phyloP scores from a whole-genome alignment of 2,888 invertebrate genomes.

The Ochropleura plecta region DNA sequence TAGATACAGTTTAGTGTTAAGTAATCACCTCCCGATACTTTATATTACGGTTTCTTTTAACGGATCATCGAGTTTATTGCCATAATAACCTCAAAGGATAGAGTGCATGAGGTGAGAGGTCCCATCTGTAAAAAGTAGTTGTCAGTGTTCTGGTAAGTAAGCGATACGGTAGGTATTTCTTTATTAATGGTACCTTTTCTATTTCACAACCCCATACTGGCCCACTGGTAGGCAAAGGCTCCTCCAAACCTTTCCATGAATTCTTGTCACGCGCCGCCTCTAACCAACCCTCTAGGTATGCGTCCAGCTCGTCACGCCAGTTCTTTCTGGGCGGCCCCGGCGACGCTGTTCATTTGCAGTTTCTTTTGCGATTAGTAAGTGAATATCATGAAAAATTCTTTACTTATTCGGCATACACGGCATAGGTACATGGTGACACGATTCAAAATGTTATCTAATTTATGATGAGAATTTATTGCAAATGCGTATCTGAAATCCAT shows the following conservation, averaged over 20 bases:
- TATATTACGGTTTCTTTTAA: neutral
- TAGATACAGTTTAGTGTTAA: neutral
- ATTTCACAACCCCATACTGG: no score
- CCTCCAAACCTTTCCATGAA: no score
- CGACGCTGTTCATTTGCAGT: no score
- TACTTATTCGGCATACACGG: neutral
- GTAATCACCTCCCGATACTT: neutral
- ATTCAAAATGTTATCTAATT: conserved; percentile 28
- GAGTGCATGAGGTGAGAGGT: neutral
- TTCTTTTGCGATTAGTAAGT: neutral
- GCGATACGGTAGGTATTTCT: neutral
- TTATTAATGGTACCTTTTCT: neutral
- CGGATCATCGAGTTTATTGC: neutral
- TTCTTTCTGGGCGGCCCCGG: no score
- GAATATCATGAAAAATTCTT: neutral
- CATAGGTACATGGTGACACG: neutral
- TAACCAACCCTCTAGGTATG: no score
- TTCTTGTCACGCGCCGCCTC: no score
- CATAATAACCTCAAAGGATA: neutral
- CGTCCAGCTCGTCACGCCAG: no score
- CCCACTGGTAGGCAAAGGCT: no score
- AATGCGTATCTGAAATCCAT: conserved; percentile 13
- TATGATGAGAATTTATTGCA: conserved; percentile 18
- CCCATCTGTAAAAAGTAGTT: neutral
- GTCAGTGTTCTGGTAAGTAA: neutral